phyloP scores from a whole-genome alignment of 2,797 vertebrate species.

The Pangasius larnaudii region DNA sequence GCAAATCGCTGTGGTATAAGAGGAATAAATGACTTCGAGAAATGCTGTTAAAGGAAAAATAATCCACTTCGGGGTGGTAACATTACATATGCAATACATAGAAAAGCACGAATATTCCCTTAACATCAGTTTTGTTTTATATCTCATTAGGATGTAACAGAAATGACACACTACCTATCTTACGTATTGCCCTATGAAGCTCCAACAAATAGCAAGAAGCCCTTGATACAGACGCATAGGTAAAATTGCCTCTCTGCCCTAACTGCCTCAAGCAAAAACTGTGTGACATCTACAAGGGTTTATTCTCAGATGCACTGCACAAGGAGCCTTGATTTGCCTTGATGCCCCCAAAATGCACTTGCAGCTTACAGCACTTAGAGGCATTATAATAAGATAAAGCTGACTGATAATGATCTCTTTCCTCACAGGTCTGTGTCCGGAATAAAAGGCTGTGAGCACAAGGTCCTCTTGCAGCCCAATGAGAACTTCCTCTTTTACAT shows the following conservation, averaged over 20 bases:
- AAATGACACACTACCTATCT: neutral
- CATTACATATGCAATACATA: neutral
- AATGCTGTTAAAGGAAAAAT: neutral
- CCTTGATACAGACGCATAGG: neutral
- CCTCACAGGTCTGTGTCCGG: constrained; percentile 85
- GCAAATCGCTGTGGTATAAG: neutral
- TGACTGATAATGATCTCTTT: constrained; percentile 24
- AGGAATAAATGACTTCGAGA: neutral
- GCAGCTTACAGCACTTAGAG: constrained; percentile 3
- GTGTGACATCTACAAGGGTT: neutral
- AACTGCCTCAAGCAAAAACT: neutral
- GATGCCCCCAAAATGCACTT: neutral
- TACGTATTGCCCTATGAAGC: neutral
- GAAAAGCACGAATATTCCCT: neutral
- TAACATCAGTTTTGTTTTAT: neutral
- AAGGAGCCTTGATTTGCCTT: constrained; percentile 11
- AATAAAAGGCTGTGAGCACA: constrained; percentile 83
- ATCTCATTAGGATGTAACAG: neutral
- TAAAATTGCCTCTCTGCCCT: neutral
- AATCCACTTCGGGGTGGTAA: neutral
- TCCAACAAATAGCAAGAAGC: neutral
- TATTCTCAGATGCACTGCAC: constrained; percentile 11
- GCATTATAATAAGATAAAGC: constrained; percentile 10
- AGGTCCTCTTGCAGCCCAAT: constrained; percentile 86
- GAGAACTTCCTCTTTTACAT: constrained; percentile 96